These are phyloP conservation scores for Polypterus senegalus DNA, from an alignment of 2,113 vertebrate species.

Conservation along the genomic window DNA sequence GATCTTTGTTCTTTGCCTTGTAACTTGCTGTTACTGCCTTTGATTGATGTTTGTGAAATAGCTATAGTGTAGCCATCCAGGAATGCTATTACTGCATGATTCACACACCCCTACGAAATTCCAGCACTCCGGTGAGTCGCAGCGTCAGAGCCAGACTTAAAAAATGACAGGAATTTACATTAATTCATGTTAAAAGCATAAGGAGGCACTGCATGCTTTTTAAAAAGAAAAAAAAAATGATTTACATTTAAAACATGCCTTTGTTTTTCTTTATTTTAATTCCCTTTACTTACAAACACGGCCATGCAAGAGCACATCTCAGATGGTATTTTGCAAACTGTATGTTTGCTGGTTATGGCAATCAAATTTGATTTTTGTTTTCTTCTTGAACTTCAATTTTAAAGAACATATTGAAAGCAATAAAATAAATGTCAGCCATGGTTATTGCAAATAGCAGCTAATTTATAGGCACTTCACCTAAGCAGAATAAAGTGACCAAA, in stretches of 20 bases:
- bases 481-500: too few relatives aligned
- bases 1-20: constrained; percentile 16
- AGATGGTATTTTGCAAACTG: too few relatives aligned
- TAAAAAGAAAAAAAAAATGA: constrained; percentile 29
- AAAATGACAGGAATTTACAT: constrained; percentile 54
- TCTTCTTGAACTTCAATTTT: too few relatives aligned
- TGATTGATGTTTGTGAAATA: constrained; percentile 51
- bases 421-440: too few relatives aligned
- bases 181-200: constrained; percentile 51
- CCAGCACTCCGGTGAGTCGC: constrained; percentile 37
- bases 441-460: too few relatives aligned
- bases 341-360: too few relatives aligned
- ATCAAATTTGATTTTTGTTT: too few relatives aligned
- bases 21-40: constrained; percentile 18
- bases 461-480: too few relatives aligned
- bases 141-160: constrained; percentile 36
- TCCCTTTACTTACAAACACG: constrained; percentile 11
- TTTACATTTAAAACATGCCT: constrained; percentile 12
- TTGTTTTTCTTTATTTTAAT: constrained; percentile 23
- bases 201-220: constrained; percentile 48
- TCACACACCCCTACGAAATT: constrained; percentile 54
- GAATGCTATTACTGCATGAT: constrained; percentile 52
- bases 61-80: constrained; percentile 39
- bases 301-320: constrained; percentile 36
- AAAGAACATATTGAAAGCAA: too few relatives aligned